These are phyloP conservation scores for Pseudococcus longispinus DNA, from an alignment of 2,888 invertebrate species.

Conservation along the genomic window DNA sequence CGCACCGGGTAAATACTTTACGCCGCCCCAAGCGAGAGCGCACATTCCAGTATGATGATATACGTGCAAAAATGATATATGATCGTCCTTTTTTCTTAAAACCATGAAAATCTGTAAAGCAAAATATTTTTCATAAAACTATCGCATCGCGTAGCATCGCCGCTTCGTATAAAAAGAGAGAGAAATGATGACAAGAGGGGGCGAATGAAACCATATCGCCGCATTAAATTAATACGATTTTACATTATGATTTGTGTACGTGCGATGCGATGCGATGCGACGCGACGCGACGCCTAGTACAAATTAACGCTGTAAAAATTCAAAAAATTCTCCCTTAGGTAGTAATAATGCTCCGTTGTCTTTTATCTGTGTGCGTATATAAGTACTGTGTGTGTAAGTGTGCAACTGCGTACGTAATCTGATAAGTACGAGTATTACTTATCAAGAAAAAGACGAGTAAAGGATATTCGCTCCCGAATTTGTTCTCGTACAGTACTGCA, in stretches of 20 bases:
- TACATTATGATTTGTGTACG: slow-evolving; percentile 29
- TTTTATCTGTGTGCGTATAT: not conserved
- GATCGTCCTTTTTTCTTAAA: slow-evolving; percentile 58
- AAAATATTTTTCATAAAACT: slow-evolving; percentile 33
- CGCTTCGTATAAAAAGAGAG: not conserved
- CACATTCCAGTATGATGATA: slow-evolving; percentile 59
- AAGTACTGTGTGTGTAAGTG: too few species aligned
- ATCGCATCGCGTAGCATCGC: not conserved
- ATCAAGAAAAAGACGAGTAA: not conserved
- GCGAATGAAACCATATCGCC: not conserved
- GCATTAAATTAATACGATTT: slow-evolving; percentile 15
- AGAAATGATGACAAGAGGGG: not conserved
- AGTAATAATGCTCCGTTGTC: not conserved
- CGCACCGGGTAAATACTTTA: slow-evolving; percentile 58
- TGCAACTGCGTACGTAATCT: too few species aligned
- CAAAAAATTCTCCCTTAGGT: not conserved
- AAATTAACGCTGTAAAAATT: not conserved
- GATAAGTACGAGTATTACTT: too few species aligned
- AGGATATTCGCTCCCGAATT: not conserved
- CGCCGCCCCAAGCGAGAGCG: slow-evolving; percentile 58
- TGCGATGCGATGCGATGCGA: not conserved
- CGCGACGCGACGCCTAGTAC: not conserved
- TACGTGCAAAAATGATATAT: slow-evolving; percentile 58
- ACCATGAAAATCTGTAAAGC: slow-evolving; percentile 58
- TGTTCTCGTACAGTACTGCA: too few species aligned